Evolutionary conservation across 1,140 invertebrate genomes (phyloP).

Genomic region (Probaryconus sp.): DNA sequence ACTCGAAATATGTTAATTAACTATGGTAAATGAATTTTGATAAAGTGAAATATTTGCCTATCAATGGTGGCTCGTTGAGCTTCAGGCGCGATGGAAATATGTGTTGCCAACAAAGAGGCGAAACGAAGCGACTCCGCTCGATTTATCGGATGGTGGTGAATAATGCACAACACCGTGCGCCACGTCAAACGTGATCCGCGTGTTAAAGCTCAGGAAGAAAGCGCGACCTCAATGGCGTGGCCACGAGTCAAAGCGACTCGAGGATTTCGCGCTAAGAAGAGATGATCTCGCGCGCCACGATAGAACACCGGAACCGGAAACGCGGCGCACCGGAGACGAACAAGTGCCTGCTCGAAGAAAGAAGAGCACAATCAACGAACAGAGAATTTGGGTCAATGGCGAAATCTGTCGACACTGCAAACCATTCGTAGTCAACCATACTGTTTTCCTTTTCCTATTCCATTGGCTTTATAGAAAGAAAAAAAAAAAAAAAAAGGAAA

Average conservation of each 20-base stretch:
- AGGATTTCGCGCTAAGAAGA: constrained; percentile 9
- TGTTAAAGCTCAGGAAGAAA: constrained; percentile 20
- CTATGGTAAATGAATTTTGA: no score
- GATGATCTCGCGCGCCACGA: constrained; percentile 1
- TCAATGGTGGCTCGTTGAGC: no score
- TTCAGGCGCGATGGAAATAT: not conserved
- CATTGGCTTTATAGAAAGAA: no score
- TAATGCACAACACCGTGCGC: constrained; percentile 24
- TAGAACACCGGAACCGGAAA: constrained; percentile 25
- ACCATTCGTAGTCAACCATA: no score
- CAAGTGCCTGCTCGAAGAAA: constrained; percentile 18
- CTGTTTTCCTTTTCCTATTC: no score
- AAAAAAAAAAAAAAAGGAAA: no score
- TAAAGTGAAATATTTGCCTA: no score
- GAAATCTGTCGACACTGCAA: no score
- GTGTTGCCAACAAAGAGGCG: not conserved
- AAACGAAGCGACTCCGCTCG: constrained; percentile 1
- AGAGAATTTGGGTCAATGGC: constrained; percentile 31
- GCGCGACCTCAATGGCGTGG: constrained; percentile 13
- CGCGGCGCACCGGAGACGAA: constrained; percentile 14
- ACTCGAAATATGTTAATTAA: no score
- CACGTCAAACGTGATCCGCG: constrained; percentile 16
- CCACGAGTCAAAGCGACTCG: constrained; percentile 28
- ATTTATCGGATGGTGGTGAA: constrained; percentile 21
- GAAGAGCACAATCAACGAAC: constrained; percentile 33